These are phyloP conservation scores for Enteromius trimaculatus DNA, from an alignment of 2,797 vertebrate genomes.

Conservation along the genomic window DNA sequence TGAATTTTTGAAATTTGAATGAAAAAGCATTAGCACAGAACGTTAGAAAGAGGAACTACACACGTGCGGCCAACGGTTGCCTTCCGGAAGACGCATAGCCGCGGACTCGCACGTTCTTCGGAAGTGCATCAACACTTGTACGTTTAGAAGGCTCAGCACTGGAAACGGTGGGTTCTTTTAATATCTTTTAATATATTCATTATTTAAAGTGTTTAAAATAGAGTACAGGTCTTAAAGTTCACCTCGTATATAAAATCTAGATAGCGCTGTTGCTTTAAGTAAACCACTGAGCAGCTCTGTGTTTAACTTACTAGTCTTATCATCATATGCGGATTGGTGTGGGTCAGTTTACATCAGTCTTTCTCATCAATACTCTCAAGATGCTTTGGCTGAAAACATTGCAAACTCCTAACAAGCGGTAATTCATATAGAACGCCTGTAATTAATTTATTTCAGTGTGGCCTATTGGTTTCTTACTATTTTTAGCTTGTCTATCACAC, in stretches of 20 bases:
- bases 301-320: not conserved
- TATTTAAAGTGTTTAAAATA: not conserved
- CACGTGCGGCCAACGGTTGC: not conserved
- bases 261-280: not conserved
- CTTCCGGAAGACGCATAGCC: slow-evolving; percentile 4
- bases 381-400: not conserved
- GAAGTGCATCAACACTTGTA: slow-evolving; percentile 6
- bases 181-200: not conserved
- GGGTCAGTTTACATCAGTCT: not conserved
- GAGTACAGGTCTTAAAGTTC: not conserved
- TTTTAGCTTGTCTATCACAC: not conserved
- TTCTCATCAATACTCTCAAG: not conserved
- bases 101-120: not conserved
- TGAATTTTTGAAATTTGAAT: no score
- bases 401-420: no score
- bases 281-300: not conserved
- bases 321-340: not conserved
- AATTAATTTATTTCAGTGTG: not conserved
- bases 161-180: slow-evolving; percentile 5
- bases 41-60: slow-evolving; percentile 25
- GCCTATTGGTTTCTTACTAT: not conserved
- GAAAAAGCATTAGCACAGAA: no score
- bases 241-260: not conserved
- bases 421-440: not conserved
- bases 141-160: not conserved